These are phyloP conservation scores for Oreohelix idahoensis DNA, from an alignment of 1,140 invertebrate species.

Conservation along the genomic window DNA sequence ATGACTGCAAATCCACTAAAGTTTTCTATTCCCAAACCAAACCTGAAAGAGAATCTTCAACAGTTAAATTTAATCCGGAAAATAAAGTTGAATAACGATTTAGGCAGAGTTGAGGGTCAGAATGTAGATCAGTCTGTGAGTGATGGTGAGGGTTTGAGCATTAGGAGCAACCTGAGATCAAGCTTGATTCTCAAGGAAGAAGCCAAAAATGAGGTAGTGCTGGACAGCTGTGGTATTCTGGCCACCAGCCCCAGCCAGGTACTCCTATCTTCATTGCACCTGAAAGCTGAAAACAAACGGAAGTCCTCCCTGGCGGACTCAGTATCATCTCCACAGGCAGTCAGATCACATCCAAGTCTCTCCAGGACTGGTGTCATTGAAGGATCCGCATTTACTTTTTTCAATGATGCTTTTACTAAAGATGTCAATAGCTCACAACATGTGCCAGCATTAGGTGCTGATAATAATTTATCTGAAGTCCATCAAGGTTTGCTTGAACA, in stretches of 20 bases:
- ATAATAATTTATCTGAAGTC: neutral
- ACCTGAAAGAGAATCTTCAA: slow-evolving; percentile 41
- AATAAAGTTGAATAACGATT: slow-evolving; percentile 26
- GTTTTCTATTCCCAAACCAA: slow-evolving; percentile 27
- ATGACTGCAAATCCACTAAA: neutral
- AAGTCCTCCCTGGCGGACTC: slow-evolving; percentile 25
- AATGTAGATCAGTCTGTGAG: slow-evolving; percentile 28
- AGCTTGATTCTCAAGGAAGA: slow-evolving; percentile 29
- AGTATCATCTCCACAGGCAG: neutral
- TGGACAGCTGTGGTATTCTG: slow-evolving; percentile 63
- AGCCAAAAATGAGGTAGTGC: slow-evolving; percentile 50
- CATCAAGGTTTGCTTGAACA: neutral
- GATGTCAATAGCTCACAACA: neutral
- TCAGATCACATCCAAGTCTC: neutral
- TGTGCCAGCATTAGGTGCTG: neutral
- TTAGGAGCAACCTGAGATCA: slow-evolving; percentile 6
- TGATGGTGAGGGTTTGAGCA: slow-evolving; percentile 10
- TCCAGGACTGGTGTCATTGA: neutral
- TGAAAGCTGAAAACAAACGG: slow-evolving; percentile 28
- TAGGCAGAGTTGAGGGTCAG: neutral
- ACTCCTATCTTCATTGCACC: slow-evolving; percentile 45
- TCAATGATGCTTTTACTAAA: neutral
- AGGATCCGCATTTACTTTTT: neutral
- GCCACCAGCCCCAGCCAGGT: slow-evolving; percentile 55
- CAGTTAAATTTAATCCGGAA: slow-evolving; percentile 39